A percentile compares a stretch with the other conserved stretches of the same genome.
phyloP scores from a whole-genome alignment of 1,140 invertebrate species.

The Paracyclopina nana region DNA sequence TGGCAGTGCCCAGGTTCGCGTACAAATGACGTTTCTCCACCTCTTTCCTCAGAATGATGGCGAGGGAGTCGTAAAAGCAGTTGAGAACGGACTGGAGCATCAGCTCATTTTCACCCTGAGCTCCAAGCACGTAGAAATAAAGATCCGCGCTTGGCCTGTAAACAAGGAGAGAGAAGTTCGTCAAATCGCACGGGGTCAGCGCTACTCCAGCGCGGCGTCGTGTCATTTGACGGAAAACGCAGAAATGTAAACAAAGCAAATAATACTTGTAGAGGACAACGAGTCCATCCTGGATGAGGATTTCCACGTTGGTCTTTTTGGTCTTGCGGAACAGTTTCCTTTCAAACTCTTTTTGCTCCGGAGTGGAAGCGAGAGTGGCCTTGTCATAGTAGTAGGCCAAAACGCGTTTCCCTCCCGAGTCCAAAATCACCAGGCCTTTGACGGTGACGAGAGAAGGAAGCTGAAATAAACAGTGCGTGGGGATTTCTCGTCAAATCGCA shows the following conservation, averaged over 20 bases:
- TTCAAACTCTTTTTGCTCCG: slow-evolving; percentile 91
- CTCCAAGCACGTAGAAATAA: slow-evolving; percentile 97
- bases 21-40: slow-evolving; percentile 79
- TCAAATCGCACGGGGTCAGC: too few relatives aligned
- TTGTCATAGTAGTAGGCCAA: slow-evolving; percentile 93
- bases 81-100: slow-evolving; percentile 85
- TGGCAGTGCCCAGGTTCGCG: slow-evolving; percentile 84
- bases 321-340: slow-evolving; percentile 96
- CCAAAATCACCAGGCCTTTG: slow-evolving; percentile 90
- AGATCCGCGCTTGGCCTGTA: slow-evolving; percentile 94
- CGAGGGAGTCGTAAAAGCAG: slow-evolving; percentile 84
- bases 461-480: too few relatives aligned
- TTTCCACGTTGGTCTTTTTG: slow-evolving; percentile 80
- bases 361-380: slow-evolving; percentile 63
- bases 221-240: too few relatives aligned
- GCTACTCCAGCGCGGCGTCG: too few relatives aligned
- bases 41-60: slow-evolving; percentile 80
- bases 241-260: too few relatives aligned
- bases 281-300: slow-evolving; percentile 92
- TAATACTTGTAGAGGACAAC: too few relatives aligned
- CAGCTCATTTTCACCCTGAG: slow-evolving; percentile 86
- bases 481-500: too few relatives aligned
- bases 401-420: slow-evolving; percentile 92
- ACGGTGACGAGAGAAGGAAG: slow-evolving; percentile 68
- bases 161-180: too few relatives aligned